Evolutionary conservation across 2,113 vertebrate species (phyloP).

Genomic region (Potamarius usumacintae): DNA sequence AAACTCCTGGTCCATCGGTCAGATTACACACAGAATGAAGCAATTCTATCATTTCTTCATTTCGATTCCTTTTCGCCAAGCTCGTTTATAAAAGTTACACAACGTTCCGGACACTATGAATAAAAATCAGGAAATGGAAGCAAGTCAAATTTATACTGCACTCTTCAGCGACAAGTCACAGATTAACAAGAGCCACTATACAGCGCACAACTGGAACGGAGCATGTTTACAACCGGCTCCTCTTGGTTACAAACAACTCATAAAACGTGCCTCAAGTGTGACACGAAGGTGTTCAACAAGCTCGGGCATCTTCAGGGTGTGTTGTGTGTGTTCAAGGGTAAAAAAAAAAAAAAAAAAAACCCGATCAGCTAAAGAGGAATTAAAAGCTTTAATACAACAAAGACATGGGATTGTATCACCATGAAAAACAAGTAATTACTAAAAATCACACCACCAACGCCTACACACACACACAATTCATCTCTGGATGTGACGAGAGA

Average conservation of each 20-base stretch:
- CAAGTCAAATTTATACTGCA: too few species aligned
- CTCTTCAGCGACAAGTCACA: too few species aligned
- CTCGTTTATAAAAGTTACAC: not conserved
- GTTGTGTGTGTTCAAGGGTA: not conserved
- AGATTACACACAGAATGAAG: too few species aligned
- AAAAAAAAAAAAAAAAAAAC: too few species aligned
- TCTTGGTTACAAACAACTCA: not conserved
- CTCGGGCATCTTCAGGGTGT: not conserved
- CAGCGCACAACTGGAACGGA: too few species aligned
- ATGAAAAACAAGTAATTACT: not conserved
- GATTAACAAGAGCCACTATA: too few species aligned
- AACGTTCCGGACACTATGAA: not conserved
- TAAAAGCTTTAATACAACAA: not conserved
- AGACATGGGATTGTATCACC: not conserved
- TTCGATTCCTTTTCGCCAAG: not conserved
- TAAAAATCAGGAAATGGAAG: not conserved
- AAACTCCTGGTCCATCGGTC: too few species aligned
- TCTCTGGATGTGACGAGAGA: not conserved
- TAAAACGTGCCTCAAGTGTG: not conserved
- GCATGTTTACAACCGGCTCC: not conserved
- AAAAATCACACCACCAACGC: not conserved
- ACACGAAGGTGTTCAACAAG: not conserved
- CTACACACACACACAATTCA: not conserved
- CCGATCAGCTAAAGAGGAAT: not conserved
- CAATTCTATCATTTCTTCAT: too few species aligned